Evolutionary conservation across 2,797 vertebrate genomes (phyloP).

Genomic region (Ctenochaetus hawaiiensis): DNA sequence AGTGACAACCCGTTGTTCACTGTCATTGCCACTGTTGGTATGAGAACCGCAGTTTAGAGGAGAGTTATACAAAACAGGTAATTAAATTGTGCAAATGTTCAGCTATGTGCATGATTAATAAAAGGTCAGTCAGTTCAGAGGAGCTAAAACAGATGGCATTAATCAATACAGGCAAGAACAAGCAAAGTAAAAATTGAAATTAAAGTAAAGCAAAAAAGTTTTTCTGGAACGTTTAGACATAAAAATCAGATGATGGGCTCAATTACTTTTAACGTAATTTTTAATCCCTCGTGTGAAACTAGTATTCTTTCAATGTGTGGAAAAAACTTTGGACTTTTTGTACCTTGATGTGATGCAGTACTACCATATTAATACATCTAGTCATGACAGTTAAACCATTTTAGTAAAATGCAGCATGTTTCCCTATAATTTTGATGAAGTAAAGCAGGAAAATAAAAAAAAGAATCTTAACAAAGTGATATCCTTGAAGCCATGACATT

Average conservation of each 20-base stretch:
- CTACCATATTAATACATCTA: background rate
- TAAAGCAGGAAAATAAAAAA: background rate
- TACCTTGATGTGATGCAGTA: too few species aligned
- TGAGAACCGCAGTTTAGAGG: too few species aligned
- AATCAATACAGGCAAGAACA: background rate
- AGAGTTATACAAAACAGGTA: background rate
- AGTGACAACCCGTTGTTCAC: background rate
- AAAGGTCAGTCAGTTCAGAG: background rate
- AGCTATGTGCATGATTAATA: background rate
- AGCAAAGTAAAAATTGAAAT: background rate
- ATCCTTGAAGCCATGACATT: constrained; percentile 13
- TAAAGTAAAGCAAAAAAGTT: background rate
- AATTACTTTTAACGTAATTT: too few species aligned
- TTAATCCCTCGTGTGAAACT: too few species aligned
- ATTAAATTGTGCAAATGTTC: background rate
- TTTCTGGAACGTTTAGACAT: background rate
- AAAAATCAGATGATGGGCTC: background rate
- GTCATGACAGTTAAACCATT: background rate
- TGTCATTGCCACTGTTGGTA: background rate
- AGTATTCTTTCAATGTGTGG: too few species aligned
- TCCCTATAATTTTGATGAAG: background rate
- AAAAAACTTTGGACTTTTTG: too few species aligned
- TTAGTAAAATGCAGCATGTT: background rate
- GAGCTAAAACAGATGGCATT: background rate
- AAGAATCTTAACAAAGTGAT: background rate